Evolutionary conservation across 2,888 invertebrate species (phyloP).

Genomic region (Campoletis raptor): DNA sequence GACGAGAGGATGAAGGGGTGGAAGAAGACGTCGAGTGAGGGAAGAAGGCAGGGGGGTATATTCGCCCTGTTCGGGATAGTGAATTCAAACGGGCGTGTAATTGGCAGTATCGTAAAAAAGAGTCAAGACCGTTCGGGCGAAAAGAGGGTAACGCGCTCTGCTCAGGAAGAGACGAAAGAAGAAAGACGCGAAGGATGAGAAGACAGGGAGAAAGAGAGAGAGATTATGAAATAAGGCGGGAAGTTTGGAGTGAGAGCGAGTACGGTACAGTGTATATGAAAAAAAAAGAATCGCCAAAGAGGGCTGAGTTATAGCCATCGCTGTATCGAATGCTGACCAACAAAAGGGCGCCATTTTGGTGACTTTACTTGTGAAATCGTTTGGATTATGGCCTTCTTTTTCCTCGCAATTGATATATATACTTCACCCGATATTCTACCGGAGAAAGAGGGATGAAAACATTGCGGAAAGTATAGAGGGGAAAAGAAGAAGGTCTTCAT

Average conservation of each 20-base stretch:
- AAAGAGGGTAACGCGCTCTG: conserved; percentile 66
- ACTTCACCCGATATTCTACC: conserved; percentile 4
- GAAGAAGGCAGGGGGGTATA: conserved; percentile 59
- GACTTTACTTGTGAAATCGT: background rate
- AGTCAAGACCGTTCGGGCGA: conserved; percentile 75
- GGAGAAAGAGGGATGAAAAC: conserved; percentile 47
- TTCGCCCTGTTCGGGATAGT: conserved; percentile 81
- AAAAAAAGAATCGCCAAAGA: conserved; percentile 26
- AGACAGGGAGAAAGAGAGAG: conserved; percentile 63
- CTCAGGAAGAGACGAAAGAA: conserved; percentile 45
- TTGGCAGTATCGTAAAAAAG: conserved; percentile 85
- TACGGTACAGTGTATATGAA: conserved; percentile 37
- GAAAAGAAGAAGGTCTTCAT: conserved; percentile 77
- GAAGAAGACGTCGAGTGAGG: conserved; percentile 28
- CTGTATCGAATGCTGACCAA: conserved; percentile 23
- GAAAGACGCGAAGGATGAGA: conserved; percentile 5
- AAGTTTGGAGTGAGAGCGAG: conserved; percentile 65
- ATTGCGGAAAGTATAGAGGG: conserved; percentile 41
- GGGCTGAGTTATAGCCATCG: conserved; percentile 49
- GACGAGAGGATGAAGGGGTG: conserved; percentile 12
- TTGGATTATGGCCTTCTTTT: conserved; percentile 14
- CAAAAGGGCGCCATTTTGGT: conserved; percentile 20
- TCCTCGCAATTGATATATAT: conserved; percentile 11
- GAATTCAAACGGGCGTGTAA: conserved; percentile 85
- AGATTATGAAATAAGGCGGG: conserved; percentile 74